A percentile compares a stretch with the other conserved stretches of the same genome.
phyloP scores from a whole-genome alignment of 2,797 vertebrate species.

The Prionace glauca region DNA sequence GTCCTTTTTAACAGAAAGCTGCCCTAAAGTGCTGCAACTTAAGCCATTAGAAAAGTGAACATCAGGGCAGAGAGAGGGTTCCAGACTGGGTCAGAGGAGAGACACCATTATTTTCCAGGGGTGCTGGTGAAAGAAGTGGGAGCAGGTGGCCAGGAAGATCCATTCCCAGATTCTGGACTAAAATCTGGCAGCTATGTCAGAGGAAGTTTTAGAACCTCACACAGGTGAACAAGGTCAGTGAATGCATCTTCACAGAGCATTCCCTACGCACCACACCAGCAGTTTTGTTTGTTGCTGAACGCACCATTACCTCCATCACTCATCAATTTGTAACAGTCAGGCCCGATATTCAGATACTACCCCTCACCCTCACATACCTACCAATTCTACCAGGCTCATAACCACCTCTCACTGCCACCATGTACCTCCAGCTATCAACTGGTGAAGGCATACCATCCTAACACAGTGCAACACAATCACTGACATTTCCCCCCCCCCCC shows the following conservation, averaged over 20 bases:
- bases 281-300: neutral
- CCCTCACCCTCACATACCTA: neutral
- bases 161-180: neutral
- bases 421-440: neutral
- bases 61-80: neutral
- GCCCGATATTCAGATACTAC: no score
- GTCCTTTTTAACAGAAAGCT: neutral
- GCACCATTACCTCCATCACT: no score
- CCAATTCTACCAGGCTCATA: neutral
- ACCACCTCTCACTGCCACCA: neutral
- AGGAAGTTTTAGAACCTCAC: neutral
- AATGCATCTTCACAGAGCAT: no score
- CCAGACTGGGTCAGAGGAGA: neutral
- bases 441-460: neutral
- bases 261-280: neutral
- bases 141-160: neutral
- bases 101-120: no score
- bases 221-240: no score
- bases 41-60: neutral
- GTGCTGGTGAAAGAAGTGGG: neutral
- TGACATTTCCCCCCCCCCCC: neutral
- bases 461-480: neutral
- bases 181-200: neutral
- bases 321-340: neutral
- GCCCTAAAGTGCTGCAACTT: neutral